These are phyloP conservation scores for Nymphicus hollandicus DNA, from an alignment of 2,113 vertebrate species.

Conservation along the genomic window DNA sequence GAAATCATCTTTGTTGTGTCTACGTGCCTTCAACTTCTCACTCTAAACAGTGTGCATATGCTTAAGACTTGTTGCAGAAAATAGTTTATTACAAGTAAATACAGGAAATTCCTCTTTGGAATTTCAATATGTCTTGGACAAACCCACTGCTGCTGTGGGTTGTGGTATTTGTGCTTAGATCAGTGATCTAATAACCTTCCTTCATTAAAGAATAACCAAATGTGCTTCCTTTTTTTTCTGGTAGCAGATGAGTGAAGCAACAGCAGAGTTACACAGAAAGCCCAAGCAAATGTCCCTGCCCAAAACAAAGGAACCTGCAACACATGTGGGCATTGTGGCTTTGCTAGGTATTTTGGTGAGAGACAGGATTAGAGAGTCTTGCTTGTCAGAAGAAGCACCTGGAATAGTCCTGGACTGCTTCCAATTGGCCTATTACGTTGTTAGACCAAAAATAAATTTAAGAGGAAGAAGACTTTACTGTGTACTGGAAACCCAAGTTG, in stretches of 20 bases:
- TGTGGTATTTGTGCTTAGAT: neutral
- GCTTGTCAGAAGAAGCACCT: neutral
- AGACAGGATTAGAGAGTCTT: neutral
- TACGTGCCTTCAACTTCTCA: neutral
- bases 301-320: neutral
- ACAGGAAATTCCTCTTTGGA: conserved; percentile 42
- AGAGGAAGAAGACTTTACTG: neutral
- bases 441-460: neutral
- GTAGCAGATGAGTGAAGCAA: neutral
- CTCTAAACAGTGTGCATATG: neutral
- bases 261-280: neutral
- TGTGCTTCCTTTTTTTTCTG: neutral
- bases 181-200: neutral
- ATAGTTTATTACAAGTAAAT: conserved; percentile 22
- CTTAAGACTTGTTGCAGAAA: neutral
- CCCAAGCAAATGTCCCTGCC: neutral
- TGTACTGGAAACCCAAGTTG: neutral
- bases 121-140: neutral
- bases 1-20: conserved; percentile 18
- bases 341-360: neutral
- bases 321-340: neutral
- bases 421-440: neutral
- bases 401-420: neutral
- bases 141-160: neutral
- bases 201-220: neutral